Conservation (phyloP, 2,797 vertebrate genomes). For the Melanotaenia boesemani region DNA sequence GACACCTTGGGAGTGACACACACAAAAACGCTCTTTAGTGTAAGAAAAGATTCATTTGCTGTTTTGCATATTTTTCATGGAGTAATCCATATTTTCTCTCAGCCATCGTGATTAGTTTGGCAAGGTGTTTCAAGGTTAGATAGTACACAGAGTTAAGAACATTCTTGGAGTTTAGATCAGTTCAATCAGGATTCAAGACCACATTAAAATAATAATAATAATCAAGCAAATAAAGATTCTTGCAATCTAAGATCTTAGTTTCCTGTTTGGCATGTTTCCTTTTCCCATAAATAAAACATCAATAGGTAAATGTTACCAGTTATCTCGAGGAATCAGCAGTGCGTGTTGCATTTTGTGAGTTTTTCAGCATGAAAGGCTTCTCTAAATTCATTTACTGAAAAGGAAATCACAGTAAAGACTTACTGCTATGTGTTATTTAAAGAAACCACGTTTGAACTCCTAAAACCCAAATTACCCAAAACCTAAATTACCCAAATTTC, state of each 20-base stretch:
- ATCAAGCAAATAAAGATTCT: neutral
- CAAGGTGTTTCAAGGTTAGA: conserved; percentile 58
- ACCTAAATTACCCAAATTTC: no score
- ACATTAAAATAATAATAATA: neutral
- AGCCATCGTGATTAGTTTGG: conserved; percentile 52
- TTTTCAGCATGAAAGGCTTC: neutral
- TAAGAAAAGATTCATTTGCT: conserved; percentile 45
- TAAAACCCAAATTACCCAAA: no score
- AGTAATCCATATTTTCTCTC: conserved; percentile 40
- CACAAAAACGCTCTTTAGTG: conserved; percentile 29
- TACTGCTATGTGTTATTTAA: neutral
- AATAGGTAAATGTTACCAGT: neutral
- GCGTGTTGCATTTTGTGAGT: conserved; percentile 9
- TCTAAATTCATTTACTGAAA: neutral
- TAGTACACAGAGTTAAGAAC: conserved; percentile 33
- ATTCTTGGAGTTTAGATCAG: conserved; percentile 17
- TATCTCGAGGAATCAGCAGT: neutral
- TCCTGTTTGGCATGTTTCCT: conserved; percentile 4
- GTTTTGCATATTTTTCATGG: conserved; percentile 56
- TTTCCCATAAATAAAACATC: neutral
- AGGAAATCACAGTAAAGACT: conserved; percentile 12
- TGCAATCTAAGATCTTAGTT: conserved; percentile 1
- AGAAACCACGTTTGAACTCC: neutral
- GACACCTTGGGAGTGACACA: conserved; percentile 26
- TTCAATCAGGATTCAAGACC: conserved; percentile 1